phyloP scores from a whole-genome alignment of 2,888 invertebrate genomes.

The Pecten maximus region DNA sequence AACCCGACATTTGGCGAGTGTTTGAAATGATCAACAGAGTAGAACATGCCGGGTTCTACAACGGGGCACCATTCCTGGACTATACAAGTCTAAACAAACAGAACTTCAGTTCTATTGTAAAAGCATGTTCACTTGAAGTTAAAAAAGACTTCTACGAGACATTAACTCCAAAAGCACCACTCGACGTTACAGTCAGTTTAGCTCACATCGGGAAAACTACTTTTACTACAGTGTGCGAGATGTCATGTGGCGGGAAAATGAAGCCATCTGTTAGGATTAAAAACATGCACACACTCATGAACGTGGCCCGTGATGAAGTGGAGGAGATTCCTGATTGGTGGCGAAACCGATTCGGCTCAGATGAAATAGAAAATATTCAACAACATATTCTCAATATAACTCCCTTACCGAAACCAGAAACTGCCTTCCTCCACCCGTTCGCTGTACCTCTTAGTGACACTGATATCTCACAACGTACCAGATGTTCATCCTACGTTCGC shows the following conservation, averaged over 20 bases:
- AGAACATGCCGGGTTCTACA: conserved; percentile 74
- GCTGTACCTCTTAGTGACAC: conserved; percentile 70
- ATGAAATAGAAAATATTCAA: conserved; percentile 16
- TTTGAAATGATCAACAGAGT: conserved; percentile 75
- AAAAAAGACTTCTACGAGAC: conserved; percentile 74
- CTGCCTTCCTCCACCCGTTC: conserved; percentile 59
- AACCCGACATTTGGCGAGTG: conserved; percentile 73
- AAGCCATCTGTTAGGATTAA: conserved; percentile 69
- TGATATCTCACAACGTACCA: conserved; percentile 64
- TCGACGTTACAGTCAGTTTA: conserved; percentile 68
- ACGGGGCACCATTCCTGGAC: conserved; percentile 66
- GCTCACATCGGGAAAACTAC: conserved; percentile 69
- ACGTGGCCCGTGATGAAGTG: conserved; percentile 61
- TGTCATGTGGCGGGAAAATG: conserved; percentile 67
- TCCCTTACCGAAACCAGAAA: conserved; percentile 50
- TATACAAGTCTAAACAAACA: conserved; percentile 66
- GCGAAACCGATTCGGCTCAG: conserved; percentile 62
- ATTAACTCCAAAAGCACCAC: conserved; percentile 75
- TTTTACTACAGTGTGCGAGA: conserved; percentile 65
- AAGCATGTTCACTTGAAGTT: conserved; percentile 72
- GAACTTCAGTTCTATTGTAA: conserved; percentile 68
- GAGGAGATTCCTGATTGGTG: conserved; percentile 73
- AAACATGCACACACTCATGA: conserved; percentile 67
- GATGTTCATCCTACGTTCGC: conserved; percentile 70
- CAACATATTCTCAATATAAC: conserved; percentile 47